Evolutionary conservation across 2,113 vertebrate species (phyloP).

Genomic region (Oenanthe melanoleuca): DNA sequence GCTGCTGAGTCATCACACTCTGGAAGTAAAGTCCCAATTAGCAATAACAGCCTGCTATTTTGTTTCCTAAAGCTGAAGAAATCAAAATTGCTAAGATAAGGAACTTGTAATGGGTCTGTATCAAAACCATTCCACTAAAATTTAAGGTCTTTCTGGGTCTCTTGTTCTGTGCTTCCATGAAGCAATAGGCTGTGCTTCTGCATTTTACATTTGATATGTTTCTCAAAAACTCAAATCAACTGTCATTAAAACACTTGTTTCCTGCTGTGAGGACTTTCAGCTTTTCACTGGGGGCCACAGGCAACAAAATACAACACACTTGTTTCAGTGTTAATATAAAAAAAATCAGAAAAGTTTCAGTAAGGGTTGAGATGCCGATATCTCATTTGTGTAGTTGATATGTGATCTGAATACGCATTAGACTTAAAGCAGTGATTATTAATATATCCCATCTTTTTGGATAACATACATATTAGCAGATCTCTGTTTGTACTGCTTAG

Average conservation of each 20-base stretch:
- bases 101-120: fast-evolving
- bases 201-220: neutral
- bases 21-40: neutral
- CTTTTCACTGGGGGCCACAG: neutral
- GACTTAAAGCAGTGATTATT: neutral
- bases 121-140: neutral
- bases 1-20: neutral
- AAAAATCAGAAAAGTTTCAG: neutral
- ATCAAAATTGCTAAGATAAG: neutral
- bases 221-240: neutral
- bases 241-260: neutral
- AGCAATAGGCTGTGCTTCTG: neutral
- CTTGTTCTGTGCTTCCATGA: neutral
- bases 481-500: fast-evolving
- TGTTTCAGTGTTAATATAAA: neutral
- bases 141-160: neutral
- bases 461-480: neutral
- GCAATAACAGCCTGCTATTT: neutral
- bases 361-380: neutral
- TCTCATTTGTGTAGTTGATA: neutral
- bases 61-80: neutral
- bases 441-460: neutral
- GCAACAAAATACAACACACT: neutral
- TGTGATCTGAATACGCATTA: neutral
- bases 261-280: neutral